Conservation (phyloP, 2,888 invertebrate genomes). For the Drosophila kambysellisi region DNA sequence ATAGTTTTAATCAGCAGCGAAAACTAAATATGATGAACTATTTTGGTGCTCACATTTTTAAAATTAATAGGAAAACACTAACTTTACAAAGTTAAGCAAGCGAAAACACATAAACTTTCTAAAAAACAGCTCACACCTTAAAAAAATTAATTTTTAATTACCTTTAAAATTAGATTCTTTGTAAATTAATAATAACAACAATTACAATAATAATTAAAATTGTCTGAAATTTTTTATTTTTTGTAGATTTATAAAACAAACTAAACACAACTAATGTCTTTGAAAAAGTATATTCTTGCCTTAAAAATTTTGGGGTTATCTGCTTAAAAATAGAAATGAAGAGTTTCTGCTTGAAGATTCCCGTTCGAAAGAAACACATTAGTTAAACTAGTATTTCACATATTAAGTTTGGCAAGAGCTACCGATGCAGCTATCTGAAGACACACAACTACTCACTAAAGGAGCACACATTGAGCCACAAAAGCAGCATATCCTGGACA, state of each 20-base stretch:
- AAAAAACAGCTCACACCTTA: not conserved
- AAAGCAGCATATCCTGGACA: conserved; percentile 8
- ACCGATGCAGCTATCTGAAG: not conserved
- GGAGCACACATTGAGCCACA: conserved; percentile 6
- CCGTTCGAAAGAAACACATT: not conserved
- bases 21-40: too few relatives aligned
- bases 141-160: not conserved
- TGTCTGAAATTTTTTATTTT: not conserved
- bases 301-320: not conserved
- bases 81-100: not conserved
- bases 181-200: too few relatives aligned
- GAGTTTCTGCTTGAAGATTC: not conserved
- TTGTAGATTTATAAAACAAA: not conserved
- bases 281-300: not conserved
- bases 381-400: not conserved
- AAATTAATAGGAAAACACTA: not conserved
- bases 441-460: conserved; percentile 34
- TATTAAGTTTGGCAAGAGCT: not conserved
- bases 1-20: not conserved
- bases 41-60: not conserved
- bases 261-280: not conserved
- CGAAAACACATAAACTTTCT: not conserved
- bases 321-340: not conserved
- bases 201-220: not conserved
- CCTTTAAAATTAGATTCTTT: too few relatives aligned